These are phyloP conservation scores for Pyrocoelia pectoralis DNA, from an alignment of 2,888 invertebrate species.

Conservation along the genomic window DNA sequence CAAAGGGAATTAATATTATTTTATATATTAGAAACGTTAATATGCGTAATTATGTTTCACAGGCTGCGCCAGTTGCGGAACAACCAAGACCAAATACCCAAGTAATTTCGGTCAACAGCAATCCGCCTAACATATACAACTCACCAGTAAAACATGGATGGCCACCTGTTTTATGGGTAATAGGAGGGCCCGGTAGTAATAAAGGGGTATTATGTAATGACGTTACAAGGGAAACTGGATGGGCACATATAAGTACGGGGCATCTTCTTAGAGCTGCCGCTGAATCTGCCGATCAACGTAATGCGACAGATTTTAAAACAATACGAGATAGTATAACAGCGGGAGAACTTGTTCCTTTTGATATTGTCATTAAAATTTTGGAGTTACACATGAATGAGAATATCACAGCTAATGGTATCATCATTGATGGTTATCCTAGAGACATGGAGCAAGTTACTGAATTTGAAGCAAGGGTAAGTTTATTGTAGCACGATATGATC, in stretches of 20 bases:
- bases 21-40: not conserved
- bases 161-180: slow-evolving; percentile 62
- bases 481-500: slow-evolving; percentile 12
- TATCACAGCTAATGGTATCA: slow-evolving; percentile 75
- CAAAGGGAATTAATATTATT: too few species aligned
- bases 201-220: slow-evolving; percentile 82
- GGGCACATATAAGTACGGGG: slow-evolving; percentile 83
- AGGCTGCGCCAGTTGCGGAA: slow-evolving; percentile 22
- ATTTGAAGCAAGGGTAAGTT: slow-evolving; percentile 86
- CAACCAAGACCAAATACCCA: slow-evolving; percentile 51
- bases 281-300: slow-evolving; percentile 62
- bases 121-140: slow-evolving; percentile 43
- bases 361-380: slow-evolving; percentile 79
- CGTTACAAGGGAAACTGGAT: slow-evolving; percentile 73
- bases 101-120: slow-evolving; percentile 54
- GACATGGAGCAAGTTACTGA: slow-evolving; percentile 86
- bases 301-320: slow-evolving; percentile 51
- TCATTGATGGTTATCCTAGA: slow-evolving; percentile 94
- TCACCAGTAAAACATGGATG: slow-evolving; percentile 55
- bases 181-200: slow-evolving; percentile 92
- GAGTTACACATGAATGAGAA: slow-evolving; percentile 70
- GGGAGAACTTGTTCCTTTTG: slow-evolving; percentile 84
- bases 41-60: not conserved
- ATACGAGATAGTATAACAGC: slow-evolving; percentile 75
- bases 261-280: slow-evolving; percentile 78